Base-by-base conservation (phyloP, 2,113 vertebrate species). In the Ahaetulla prasina region DNA sequence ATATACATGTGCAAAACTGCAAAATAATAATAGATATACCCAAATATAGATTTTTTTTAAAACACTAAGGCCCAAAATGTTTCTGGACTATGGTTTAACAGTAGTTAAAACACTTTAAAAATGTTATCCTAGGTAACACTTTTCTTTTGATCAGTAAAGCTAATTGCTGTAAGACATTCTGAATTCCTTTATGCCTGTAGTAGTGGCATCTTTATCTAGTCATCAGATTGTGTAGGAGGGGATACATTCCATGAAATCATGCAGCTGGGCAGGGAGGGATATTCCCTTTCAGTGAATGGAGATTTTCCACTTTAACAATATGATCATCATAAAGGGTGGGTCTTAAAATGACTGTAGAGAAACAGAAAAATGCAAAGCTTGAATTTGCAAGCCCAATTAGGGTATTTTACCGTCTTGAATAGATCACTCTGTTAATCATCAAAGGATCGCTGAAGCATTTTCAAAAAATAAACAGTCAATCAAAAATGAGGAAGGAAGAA, bases 161-260 rank as follows among this genome's bases (percentile, higher is more conserved):
- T 53, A 95, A 96, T 89, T 90, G 89, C 89, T 91, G 80, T 89
- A 89, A 93, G 91, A 89, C 50, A 87, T 63, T 85, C 92, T 92
- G 95, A 80, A 91, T 90, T 94, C 93, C 74, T 94, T 94, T 92
- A 54, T 85, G 54, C 54, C 87, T 95, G 91, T 92, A 94, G 47
- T 96, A 94, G 52, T 94, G 92, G 93, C 94, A 91, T 96, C 97
- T 95, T 94, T 95, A 97, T 97, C 98, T 97, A 98, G 98, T 97
- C 97, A 97, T 88, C 95, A 96, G 96, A 97, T 95, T 8, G n/a
- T 93, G 94, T 89, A 92, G 20, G 94, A 80, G 8, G 93, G 93
- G 91, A 89, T 63, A 84, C 94, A 92, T 93, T 60, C 96, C 92
- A 95, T 54, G 92, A 94, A 57, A 92, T 93, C 94, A 95, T 94